A percentile compares a stretch with the other conserved stretches of the same genome.
Evolutionary conservation across 2,797 vertebrate genomes (phyloP).

Genomic region (Xenopus petersii): DNA sequence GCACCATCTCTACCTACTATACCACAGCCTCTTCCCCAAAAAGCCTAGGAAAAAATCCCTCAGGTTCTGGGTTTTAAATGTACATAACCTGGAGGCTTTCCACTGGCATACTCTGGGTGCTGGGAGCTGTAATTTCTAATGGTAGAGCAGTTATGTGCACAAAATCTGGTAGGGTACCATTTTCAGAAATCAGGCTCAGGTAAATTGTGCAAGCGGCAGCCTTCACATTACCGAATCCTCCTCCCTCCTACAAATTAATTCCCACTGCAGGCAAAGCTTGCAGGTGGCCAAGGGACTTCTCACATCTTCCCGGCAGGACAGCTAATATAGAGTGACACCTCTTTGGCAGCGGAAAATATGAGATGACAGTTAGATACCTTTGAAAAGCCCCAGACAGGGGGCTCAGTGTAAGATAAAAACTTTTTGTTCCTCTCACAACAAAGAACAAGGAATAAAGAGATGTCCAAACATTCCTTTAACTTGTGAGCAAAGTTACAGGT

Average conservation of each 20-base stretch:
- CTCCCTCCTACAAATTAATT: not conserved
- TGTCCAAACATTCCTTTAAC: not conserved
- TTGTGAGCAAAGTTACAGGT: slow-evolving; percentile 3
- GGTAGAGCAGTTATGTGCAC: too few species aligned
- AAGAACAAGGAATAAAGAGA: slow-evolving; percentile 32
- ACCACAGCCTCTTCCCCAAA: too few species aligned
- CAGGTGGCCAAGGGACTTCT: slow-evolving; percentile 25
- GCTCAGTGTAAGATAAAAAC: slow-evolving; percentile 26
- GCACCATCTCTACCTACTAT: too few species aligned
- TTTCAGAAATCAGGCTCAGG: not conserved
- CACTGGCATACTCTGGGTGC: too few species aligned
- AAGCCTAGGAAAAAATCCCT: too few species aligned
- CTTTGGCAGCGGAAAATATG: slow-evolving; percentile 32
- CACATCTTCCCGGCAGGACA: slow-evolving; percentile 22
- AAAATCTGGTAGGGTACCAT: not conserved
- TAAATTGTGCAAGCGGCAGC: not conserved
- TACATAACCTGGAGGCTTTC: too few species aligned
- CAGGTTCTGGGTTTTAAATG: too few species aligned
- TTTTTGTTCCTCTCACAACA: slow-evolving; percentile 2
- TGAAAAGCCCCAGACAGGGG: slow-evolving; percentile 31
- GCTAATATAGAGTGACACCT: slow-evolving; percentile 35
- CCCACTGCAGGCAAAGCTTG: slow-evolving; percentile 3
- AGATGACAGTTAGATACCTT: slow-evolving; percentile 30
- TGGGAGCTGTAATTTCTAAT: too few species aligned
- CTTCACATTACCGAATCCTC: not conserved